A percentile compares a stretch with the other conserved stretches of the same genome.
Evolutionary conservation across 2,113 vertebrate genomes (phyloP).

Genomic region (Eptesicus fuscus): DNA sequence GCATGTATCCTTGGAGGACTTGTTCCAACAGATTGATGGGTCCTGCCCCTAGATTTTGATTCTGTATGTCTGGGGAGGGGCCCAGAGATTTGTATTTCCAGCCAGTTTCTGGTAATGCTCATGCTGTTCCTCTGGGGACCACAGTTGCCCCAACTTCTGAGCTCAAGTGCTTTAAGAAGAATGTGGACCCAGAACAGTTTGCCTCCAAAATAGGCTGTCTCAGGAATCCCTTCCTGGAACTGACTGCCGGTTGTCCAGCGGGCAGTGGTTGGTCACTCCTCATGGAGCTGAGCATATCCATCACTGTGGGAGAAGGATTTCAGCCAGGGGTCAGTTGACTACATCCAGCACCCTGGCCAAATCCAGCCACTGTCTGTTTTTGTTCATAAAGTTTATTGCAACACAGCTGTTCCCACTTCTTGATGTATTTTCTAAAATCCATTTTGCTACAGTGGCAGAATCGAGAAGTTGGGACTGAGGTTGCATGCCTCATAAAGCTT

Average conservation of each 20-base stretch:
- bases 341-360: too few species aligned
- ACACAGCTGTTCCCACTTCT: not conserved
- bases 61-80: not conserved
- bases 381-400: not conserved
- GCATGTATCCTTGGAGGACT: rapidly evolving
- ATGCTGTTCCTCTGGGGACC: not conserved
- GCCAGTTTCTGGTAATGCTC: not conserved
- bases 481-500: not conserved
- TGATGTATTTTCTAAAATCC: not conserved
- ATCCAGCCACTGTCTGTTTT: not conserved
- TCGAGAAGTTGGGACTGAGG: not conserved
- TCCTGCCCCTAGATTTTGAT: not conserved
- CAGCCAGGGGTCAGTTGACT: not conserved
- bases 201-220: not conserved
- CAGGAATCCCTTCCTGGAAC: not conserved
- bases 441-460: not conserved
- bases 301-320: not conserved
- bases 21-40: not conserved
- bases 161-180: not conserved
- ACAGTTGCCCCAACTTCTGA: not conserved
- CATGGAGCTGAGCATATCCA: not conserved
- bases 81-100: not conserved
- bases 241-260: not conserved
- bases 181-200: not conserved
- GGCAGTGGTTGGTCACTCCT: rapidly evolving